phyloP scores from a whole-genome alignment of 2,888 invertebrate species.

The Athrips mouffetella region DNA sequence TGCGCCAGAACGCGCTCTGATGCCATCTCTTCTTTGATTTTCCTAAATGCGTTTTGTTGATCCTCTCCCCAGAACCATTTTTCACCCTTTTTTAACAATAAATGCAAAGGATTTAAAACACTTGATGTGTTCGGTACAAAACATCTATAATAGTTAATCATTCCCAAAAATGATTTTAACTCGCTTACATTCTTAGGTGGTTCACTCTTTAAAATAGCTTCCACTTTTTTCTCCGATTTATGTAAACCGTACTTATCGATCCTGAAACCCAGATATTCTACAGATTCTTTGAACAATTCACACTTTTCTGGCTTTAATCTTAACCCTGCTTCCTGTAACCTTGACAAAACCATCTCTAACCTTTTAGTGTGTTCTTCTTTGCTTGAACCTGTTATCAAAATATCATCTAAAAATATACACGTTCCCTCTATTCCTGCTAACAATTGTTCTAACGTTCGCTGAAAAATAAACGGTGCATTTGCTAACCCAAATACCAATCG shows the following conservation, averaged over 20 bases:
- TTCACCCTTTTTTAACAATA: constrained; percentile 12
- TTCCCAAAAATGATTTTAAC: constrained; percentile 17
- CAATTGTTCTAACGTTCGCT: constrained; percentile 13
- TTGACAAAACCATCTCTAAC: constrained; percentile 10
- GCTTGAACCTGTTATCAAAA: constrained; percentile 8
- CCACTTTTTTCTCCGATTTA: constrained; percentile 14
- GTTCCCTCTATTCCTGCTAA: constrained; percentile 15
- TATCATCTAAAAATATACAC: constrained; percentile 14
- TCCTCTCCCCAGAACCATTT: constrained; percentile 16
- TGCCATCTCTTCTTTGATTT: constrained; percentile 11
- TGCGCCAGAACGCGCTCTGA: constrained; percentile 20
- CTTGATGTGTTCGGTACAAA: constrained; percentile 17
- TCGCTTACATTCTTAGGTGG: constrained; percentile 3
- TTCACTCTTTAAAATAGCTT: constrained; percentile 15
- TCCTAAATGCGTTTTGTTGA: constrained; percentile 10
- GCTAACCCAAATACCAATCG: constrained; percentile 18
- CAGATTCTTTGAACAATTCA: constrained; percentile 15
- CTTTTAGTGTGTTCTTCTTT: constrained; percentile 10
- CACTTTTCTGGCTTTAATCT: constrained; percentile 14
- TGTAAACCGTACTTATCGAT: constrained; percentile 20
- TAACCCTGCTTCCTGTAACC: constrained; percentile 16
- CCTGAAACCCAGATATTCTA: constrained; percentile 20
- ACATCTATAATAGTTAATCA: constrained; percentile 19
- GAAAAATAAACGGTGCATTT: constrained; percentile 16
- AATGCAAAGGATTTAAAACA: constrained; percentile 15